Conservation (phyloP, 2,113 vertebrate species). For the Anoplopoma fimbria region DNA sequence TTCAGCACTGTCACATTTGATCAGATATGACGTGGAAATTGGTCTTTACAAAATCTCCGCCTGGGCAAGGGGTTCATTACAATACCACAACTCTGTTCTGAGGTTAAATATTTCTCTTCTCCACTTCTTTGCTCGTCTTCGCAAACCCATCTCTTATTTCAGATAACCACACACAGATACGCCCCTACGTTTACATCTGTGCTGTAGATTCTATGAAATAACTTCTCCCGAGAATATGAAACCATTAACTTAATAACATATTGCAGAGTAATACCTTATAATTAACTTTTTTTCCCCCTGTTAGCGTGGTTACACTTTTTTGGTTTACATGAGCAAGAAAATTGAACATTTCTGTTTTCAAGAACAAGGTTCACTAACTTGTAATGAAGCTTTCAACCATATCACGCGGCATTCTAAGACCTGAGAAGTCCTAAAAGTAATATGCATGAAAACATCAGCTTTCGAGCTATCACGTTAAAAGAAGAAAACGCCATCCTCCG, state of each 20-base stretch:
- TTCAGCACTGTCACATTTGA: conserved; percentile 64
- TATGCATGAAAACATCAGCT: not conserved
- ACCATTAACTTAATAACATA: not conserved
- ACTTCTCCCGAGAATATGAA: not conserved
- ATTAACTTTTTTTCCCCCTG: not conserved
- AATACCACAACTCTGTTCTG: conserved; percentile 39
- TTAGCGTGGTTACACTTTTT: not conserved
- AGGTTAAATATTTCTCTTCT: conserved; percentile 37
- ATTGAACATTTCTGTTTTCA: not conserved
- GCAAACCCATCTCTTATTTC: conserved; percentile 42
- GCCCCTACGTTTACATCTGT: not conserved
- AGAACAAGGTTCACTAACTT: not conserved
- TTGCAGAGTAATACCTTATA: not conserved
- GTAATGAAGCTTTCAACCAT: not conserved
- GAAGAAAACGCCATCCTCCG: not conserved
- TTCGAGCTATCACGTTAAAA: not conserved
- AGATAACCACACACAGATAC: conserved; percentile 1
- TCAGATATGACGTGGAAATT: conserved; percentile 71
- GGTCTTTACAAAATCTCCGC: conserved; percentile 51
- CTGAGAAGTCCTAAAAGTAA: not conserved
- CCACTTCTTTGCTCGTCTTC: conserved; percentile 16
- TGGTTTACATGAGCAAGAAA: not conserved
- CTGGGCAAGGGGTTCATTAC: conserved; percentile 46
- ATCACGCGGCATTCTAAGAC: not conserved
- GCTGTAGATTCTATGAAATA: not conserved